A percentile compares a stretch with the other conserved stretches of the same genome.
These are phyloP conservation scores for Sylvietta virens DNA, from an alignment of 2,113 vertebrate species.

Conservation along the genomic window DNA sequence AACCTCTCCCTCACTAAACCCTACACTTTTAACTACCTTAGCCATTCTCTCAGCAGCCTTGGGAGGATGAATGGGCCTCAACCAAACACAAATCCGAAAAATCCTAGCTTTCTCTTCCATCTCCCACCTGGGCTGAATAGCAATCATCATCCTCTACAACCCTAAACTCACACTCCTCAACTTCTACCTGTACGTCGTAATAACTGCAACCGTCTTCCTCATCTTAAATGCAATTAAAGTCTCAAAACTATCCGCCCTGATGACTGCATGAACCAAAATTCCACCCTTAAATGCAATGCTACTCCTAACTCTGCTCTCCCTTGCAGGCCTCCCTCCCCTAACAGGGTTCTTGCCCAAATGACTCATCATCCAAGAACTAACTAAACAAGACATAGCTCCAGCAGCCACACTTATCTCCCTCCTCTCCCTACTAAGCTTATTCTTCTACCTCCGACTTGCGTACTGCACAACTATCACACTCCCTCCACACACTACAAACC, in stretches of 20 bases:
- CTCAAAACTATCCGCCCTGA: rapidly evolving
- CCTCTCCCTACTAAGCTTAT: rapidly evolving
- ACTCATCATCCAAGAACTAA: neutral
- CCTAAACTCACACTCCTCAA: rapidly evolving
- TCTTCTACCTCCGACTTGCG: neutral
- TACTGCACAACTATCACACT: neutral
- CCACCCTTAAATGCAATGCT: rapidly evolving
- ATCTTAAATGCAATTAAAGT: rapidly evolving
- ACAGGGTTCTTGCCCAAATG: neutral
- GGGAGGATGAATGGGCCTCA: rapidly evolving
- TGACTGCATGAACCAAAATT: neutral
- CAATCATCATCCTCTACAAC: rapidly evolving
- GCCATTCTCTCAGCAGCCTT: rapidly evolving
- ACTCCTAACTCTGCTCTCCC: rapidly evolving
- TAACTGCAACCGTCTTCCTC: rapidly evolving
- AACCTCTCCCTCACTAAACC: rapidly evolving
- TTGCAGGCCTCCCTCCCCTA: rapidly evolving
- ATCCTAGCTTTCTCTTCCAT: rapidly evolving
- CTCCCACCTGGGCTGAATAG: rapidly evolving
- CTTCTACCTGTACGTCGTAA: rapidly evolving
- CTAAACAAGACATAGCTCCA: rapidly evolving
- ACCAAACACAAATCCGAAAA: neutral
- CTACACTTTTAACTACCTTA: rapidly evolving
- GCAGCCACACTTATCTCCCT: rapidly evolving
- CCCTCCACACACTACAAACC: neutral